Percentiles rank a stretch among this genome's conserved stretches.
Conservation (phyloP, 2,797 vertebrate genomes). For the Champsocephalus esox region DNA sequence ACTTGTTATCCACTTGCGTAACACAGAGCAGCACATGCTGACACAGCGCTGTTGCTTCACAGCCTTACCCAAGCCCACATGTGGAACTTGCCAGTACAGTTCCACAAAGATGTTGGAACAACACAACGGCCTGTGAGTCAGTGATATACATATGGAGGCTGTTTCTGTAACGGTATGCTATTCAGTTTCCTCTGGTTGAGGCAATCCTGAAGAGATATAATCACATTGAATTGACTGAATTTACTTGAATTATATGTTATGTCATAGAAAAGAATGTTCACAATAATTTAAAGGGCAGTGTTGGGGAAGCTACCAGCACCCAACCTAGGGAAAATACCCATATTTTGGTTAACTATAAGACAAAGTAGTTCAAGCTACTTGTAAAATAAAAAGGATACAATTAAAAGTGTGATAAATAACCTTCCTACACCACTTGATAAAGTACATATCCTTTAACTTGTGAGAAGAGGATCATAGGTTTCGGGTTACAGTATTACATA, state of each 20-base stretch:
- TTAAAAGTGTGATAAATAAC: too few relatives aligned
- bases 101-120: not conserved
- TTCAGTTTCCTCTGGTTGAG: not conserved
- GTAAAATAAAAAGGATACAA: too few relatives aligned
- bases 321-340: too few relatives aligned
- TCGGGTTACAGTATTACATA: too few relatives aligned
- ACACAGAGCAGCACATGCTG: constrained; percentile 46
- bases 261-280: not conserved
- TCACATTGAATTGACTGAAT: not conserved
- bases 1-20: constrained; percentile 54
- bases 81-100: constrained; percentile 7
- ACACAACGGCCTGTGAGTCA: not conserved
- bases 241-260: not conserved
- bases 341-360: too few relatives aligned
- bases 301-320: not conserved
- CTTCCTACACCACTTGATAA: too few relatives aligned
- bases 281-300: not conserved
- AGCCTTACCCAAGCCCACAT: not conserved
- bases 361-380: too few relatives aligned
- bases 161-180: not conserved
- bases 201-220: not conserved
- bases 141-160: not conserved
- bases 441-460: too few relatives aligned
- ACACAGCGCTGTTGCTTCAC: constrained; percentile 32
- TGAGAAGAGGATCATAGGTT: too few relatives aligned